Base-by-base conservation (phyloP, 2,113 vertebrate species). In the Lepus timidus region DNA sequence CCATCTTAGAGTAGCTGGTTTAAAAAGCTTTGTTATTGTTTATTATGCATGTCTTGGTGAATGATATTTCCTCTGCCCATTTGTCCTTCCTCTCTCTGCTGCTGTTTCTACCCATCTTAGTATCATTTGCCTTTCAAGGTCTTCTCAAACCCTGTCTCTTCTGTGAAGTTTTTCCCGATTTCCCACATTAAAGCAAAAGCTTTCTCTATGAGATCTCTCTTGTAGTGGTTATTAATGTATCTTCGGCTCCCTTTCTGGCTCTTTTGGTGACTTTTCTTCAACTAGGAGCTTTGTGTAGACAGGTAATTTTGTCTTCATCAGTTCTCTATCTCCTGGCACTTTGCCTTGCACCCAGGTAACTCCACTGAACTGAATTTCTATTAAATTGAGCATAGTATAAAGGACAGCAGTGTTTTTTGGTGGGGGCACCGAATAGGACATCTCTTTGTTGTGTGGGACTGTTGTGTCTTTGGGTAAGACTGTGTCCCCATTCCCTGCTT, bases 21-120 rank as follows among this genome's bases (percentile, higher is more conserved):
- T 10, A 64, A 75, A 83, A 44, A 44, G 6, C 36, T n/a, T 55
- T 36, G 1, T 16, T 74, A 8, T 23, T 7, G 44, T 44, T 14
- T 27, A 4, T 55, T 12, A 4, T 4, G 5, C 36, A 1, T 17
- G 7, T 49, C 51, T 29, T 55, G 70, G 36, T 79, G 58, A 36
- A 1, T 7, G 9, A 4, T 0, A 0, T 36, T 49, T 27, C 62
- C n/a, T 67, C 10, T 27, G 44, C 49, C 52, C 4, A 0, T 2
- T 16, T 17, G 22, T 31, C 25, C 25, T 9, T 25, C n/a, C 58
- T 31, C 6, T 12, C 23, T 70, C 68, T 75, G 16, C 11, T 13
- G 16, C 39, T 27, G 1, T 88, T 78, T 82, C 71, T 79, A 1
- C 49, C 6, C 78, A 14, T n/a, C 8, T 71, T 33, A 25, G 14